A percentile compares a stretch with the other conserved stretches of the same genome.
phyloP scores from a whole-genome alignment of 2,797 vertebrate species.

The Balearica regulorum region DNA sequence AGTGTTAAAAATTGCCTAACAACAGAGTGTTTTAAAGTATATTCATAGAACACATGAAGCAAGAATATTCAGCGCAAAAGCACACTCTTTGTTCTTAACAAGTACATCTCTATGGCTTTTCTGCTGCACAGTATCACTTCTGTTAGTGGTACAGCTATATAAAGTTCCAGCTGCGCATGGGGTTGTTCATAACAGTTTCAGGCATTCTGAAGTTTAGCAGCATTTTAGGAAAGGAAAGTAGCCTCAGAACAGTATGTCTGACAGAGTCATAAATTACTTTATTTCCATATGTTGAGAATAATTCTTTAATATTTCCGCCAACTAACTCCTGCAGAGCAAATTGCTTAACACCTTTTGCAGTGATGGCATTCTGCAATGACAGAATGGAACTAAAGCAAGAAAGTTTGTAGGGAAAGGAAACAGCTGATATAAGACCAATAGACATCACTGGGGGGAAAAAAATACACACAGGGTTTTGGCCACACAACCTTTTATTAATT shows the following conservation, averaged over 20 bases:
- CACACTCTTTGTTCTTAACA: not conserved
- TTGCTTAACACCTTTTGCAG: not conserved
- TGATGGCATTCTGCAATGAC: not conserved
- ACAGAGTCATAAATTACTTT: not conserved
- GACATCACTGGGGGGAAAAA: not conserved
- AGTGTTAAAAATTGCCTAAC: not conserved
- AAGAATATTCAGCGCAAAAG: slow-evolving; percentile 6
- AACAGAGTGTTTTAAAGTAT: not conserved
- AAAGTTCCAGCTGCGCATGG: not conserved
- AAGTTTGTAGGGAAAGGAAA: not conserved
- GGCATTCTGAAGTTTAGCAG: not conserved
- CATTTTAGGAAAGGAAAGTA: not conserved
- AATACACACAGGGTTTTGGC: not conserved
- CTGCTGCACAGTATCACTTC: not conserved
- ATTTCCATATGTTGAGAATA: not conserved
- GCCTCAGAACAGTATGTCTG: not conserved
- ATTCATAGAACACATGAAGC: not conserved
- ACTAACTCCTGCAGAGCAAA: not conserved
- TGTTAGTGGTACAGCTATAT: not conserved
- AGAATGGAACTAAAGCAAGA: not conserved
- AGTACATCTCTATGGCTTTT: not conserved
- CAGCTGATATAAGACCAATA: not conserved
- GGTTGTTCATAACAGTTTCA: not conserved
- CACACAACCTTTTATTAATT: not conserved
- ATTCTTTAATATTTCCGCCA: not conserved